Evolutionary conservation across 1,140 invertebrate species (phyloP), one percentile per base, ranked within the genome.

Genomic region (Lepidurus packardi): DNA sequence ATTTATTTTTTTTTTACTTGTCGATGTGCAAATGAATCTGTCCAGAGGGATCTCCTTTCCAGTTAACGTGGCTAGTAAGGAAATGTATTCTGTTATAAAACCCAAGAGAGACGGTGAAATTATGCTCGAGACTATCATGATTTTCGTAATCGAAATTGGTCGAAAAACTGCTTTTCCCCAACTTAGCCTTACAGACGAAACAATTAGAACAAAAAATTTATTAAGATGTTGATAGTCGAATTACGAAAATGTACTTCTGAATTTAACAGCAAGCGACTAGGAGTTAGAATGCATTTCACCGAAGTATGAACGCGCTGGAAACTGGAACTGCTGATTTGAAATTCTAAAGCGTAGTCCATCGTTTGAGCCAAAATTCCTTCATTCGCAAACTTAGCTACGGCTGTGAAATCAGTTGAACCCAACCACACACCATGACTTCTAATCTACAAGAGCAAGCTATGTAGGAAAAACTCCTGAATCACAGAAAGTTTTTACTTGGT

Each of bases 11-110:
- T 74, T 43, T 24, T 73, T n/a, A 78, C 78, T 74, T 74, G 43
- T 78, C 78, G 10, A 78, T 24, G 21, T 78, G 78, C 9, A 78
- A 43, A 75, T 78, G 73, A 25, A 78, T 41, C 43, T 10, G 43
- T 25, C 43, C 43, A 41, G 74, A 41, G 0, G 73, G 44, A 43
- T 34, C 43, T 25, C 45, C 73, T 42, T 74, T 78, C 78, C 78
- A 75, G 73, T 78, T 47, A 13, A 47, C 78, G 41, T 73, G 44
- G 24, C 21, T 74, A n/a, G 78, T 74, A 11, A 75, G 73, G 16
- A 78, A 74, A 47, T 78, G 53, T n/a, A 16, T 65, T 65, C 53
- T 47, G 34, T 78, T 75, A 6, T 45, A 75, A 34, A 75, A 78
- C 13, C 73, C 73, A 6, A 78, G 11, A 42, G 74, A 75, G 5